Conservation (phyloP, 2,797 vertebrate species). For the Naso thynnoides region DNA sequence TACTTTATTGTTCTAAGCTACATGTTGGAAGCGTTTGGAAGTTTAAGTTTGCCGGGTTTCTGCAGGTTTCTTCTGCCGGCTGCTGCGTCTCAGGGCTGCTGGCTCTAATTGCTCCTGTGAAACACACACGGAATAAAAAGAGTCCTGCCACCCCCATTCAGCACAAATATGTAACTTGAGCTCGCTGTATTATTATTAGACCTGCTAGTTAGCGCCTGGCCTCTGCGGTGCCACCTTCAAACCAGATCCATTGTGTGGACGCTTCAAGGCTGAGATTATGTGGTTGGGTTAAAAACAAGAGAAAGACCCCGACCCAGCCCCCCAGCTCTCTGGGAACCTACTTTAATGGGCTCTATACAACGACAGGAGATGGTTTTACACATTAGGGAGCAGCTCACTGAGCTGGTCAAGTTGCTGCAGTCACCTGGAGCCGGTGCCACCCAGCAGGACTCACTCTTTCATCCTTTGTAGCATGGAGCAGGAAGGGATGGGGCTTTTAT, state of each 20-base stretch:
- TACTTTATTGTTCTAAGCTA: no score
- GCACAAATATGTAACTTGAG: constrained; percentile 76
- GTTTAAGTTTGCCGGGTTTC: no score
- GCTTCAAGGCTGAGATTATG: constrained; percentile 81
- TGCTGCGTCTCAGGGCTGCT: background rate
- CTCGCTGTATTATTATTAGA: constrained; percentile 70
- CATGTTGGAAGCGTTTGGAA: no score
- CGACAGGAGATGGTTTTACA: constrained; percentile 72
- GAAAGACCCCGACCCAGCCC: constrained; percentile 52
- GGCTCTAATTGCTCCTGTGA: constrained; percentile 53
- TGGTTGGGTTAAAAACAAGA: constrained; percentile 76
- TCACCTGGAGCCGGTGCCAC: constrained; percentile 84
- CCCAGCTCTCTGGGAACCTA: constrained; percentile 13
- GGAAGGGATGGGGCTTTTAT: constrained; percentile 77
- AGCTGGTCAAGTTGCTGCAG: constrained; percentile 81
- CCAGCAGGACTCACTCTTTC: constrained; percentile 82
- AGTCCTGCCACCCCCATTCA: constrained; percentile 56
- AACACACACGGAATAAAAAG: constrained; percentile 43
- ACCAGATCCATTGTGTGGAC: constrained; percentile 76
- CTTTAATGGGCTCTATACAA: constrained; percentile 74
- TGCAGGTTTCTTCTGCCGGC: no score
- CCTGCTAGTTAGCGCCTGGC: constrained; percentile 71
- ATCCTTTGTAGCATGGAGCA: constrained; percentile 79
- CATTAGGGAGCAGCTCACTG: constrained; percentile 69
- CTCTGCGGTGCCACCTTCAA: constrained; percentile 79